A percentile compares a stretch with the other conserved stretches of the same genome.
Evolutionary conservation across 35 echinoderm and acorn worm genomes (phyloP).

Genomic region (Chiridota heheva): DNA sequence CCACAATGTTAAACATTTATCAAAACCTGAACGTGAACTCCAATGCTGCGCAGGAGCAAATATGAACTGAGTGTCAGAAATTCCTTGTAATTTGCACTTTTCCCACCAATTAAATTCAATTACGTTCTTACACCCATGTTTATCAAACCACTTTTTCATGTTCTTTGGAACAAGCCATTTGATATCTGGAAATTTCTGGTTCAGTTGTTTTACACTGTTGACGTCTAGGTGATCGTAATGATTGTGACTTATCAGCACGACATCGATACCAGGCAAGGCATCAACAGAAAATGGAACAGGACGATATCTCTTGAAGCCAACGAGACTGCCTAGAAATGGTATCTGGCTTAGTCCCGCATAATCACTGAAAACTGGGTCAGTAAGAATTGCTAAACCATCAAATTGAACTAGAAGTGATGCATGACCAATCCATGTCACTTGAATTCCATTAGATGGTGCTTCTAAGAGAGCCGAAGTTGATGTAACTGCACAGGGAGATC

Average conservation of each 20-base stretch:
- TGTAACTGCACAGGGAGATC: no score
- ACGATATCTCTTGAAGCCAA: slow-evolving; percentile 4
- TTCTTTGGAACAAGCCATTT: slow-evolving; percentile 13
- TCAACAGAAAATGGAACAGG: no score
- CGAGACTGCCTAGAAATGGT: no score
- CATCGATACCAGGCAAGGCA: slow-evolving; percentile 6
- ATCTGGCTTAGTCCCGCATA: neutral
- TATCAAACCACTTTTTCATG: neutral
- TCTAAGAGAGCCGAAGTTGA: no score
- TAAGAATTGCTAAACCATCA: slow-evolving; percentile 19
- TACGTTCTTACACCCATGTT: neutral
- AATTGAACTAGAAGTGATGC: slow-evolving; percentile 29
- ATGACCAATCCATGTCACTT: slow-evolving; percentile 34
- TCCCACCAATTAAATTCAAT: slow-evolving; percentile 7
- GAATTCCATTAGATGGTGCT: no score
- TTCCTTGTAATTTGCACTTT: no score
- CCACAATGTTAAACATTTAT: slow-evolving; percentile 11
- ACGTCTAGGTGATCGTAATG: slow-evolving; percentile 36
- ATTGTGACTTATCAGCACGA: slow-evolving; percentile 28
- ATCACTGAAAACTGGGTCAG: slow-evolving; percentile 23
- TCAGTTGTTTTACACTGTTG: neutral
- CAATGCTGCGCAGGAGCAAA: slow-evolving; percentile 49
- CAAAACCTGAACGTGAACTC: slow-evolving; percentile 21
- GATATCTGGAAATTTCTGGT: neutral
- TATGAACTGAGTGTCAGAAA: no score